Base-by-base conservation (phyloP, 92 coral and sea anemone species). In the Phymanthus crucifer region DNA sequence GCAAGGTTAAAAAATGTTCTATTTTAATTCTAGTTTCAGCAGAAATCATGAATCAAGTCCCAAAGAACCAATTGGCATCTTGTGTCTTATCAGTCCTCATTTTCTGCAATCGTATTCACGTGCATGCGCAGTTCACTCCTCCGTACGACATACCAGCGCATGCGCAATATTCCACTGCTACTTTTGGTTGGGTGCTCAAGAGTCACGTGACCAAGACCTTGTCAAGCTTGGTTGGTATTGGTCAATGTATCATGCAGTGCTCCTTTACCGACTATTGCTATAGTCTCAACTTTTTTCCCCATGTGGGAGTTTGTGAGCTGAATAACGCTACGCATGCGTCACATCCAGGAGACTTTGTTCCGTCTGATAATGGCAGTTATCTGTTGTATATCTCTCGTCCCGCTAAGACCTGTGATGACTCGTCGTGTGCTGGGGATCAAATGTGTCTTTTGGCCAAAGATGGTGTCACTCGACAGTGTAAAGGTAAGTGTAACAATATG, bases 161-260 rank as follows among this genome's bases (percentile, higher is more conserved):
- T 10, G 29, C 64, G 64, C 19, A 14, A 4, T 54, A n/a, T n/a
- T 61, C 14, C 33, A 24, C 26, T 29, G 8, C 68, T 61, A 1
- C 29, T 29, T 61, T 61, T 61, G 68, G 34, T 61, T 61, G 36
- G 68, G 68, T 61, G 68, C 68, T 61, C 10, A 24, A 61, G 29
- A 27, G 6, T 26, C 68, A 61, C 35, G 36, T 61, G 2, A 61
- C 29, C 68, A 61, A 61, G 34, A 61, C 68, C 32, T 29, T 61
- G 8, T 29, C 68, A 0, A 61, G 29, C 68, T 3, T 61, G 1
- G 68, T 12, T 61, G 68, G 68, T 61, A 27, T 61, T 8, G 68
- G 68, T n/a, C 68, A 27, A 61, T 61, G 68, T 27, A 61, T 61
- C 26, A 61, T 61, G 68, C 32, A 61, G 35, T 61, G 68, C 29